Conservation (phyloP, 92 coral and sea anemone species). For the Micromussa lordhowensis region DNA sequence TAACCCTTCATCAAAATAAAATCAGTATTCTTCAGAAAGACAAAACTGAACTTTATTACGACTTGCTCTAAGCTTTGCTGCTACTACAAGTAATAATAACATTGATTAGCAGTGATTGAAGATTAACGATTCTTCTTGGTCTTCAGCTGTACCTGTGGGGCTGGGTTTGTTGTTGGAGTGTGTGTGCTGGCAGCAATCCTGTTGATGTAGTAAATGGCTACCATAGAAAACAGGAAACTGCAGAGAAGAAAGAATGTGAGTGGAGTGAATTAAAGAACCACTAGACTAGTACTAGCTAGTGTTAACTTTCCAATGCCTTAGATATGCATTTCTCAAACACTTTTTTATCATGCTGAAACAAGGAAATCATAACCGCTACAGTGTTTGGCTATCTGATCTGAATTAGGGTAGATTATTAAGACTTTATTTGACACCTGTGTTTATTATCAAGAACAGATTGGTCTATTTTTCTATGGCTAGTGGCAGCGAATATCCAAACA, state of each 20-base stretch:
- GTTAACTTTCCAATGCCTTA: neutral
- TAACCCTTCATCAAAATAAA: neutral
- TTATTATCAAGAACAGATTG: too few relatives aligned
- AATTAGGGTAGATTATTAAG: too few relatives aligned
- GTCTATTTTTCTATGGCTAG: too few relatives aligned
- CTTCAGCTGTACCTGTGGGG: conserved; percentile 14
- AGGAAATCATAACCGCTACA: too few relatives aligned
- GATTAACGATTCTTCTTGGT: conserved; percentile 39
- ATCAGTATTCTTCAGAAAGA: conserved; percentile 6
- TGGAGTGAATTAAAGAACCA: neutral
- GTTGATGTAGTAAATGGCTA: conserved; percentile 90
- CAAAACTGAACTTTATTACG: conserved; percentile 9
- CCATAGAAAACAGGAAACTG: conserved; percentile 91
- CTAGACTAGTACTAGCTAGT: too few relatives aligned
- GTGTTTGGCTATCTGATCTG: too few relatives aligned
- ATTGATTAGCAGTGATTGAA: neutral
- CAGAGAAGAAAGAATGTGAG: conserved; percentile 1
- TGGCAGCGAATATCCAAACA: too few relatives aligned
- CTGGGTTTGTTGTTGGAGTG: conserved; percentile 72
- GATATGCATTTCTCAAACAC: neutral
- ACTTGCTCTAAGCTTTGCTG: neutral
- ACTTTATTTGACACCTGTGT: too few relatives aligned
- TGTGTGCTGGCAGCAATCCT: conserved; percentile 79
- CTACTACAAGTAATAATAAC: neutral
- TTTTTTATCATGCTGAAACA: too few relatives aligned